Base-by-base conservation (phyloP, 2,113 vertebrate genomes). In the Sceloporus undulatus region DNA sequence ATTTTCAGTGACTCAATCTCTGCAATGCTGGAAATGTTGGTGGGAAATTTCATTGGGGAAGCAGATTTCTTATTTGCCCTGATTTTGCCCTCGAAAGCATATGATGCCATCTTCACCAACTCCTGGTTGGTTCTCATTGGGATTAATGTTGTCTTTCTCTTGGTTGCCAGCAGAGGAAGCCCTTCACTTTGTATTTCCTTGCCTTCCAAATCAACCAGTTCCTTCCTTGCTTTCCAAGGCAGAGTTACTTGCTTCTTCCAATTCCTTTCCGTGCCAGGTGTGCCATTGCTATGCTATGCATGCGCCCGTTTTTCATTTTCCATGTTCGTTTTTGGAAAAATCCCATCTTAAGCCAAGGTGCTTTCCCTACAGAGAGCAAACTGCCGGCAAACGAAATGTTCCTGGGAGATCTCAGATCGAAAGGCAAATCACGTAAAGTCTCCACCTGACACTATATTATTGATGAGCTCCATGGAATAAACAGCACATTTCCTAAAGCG, bases 391-490 rank as follows among this genome's bases (percentile, higher is more conserved):
- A 6, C 65, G 23, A 2, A 1, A 42, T 27, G 2, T 7, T 52
- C 66, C 7, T 9, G 65, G n/a, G 5, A 29, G 23, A 10, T 48
- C 56, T 25, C n/a, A 65, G 40, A n/a, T 82, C 65, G n/a, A 48
- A 38, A 87, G 75, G 82, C 86, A 65, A 48, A 52, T 25, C 86
- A 75, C 27, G 3, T 21, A 16, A 42, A 70, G 23, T 6, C 9
- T 65, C 79, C 27, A 19, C 54, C 66, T 59, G 77, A 71, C 66
- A 7, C 59, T 52, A 59, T 38, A 59, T 87, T 87, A 87, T 80
- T 87, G 71, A 87, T 80, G 77, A 87, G 77, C 66, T 10, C 38
- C 27, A 80, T 4, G 25, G 52, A 80, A 34, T n/a, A 14, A n/a
- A 66, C 68, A 70, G 77, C 52, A 78, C 52, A 79, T 86, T 68